These are phyloP conservation scores for Sinocyclocheilus grahami DNA, from an alignment of 2,113 vertebrate genomes.

Conservation along the genomic window DNA sequence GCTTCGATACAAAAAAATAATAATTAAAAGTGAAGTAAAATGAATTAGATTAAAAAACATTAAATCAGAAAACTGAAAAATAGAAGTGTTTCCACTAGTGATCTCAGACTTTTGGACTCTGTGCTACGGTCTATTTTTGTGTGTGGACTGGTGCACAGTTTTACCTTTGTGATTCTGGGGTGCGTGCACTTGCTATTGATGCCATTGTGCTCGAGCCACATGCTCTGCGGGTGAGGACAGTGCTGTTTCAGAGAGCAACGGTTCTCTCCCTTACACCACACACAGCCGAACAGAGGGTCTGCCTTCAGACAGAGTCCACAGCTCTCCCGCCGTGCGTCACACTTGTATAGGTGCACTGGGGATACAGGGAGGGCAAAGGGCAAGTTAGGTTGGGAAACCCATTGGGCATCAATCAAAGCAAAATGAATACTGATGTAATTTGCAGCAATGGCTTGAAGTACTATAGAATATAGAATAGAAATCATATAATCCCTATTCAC, in stretches of 20 bases:
- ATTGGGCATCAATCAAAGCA: background rate
- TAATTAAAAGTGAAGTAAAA: too few relatives aligned
- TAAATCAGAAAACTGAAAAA: too few relatives aligned
- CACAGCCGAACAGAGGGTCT: conserved; percentile 89
- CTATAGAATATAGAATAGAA: background rate
- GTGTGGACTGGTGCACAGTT: conserved; percentile 51
- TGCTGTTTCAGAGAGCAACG: conserved; percentile 94
- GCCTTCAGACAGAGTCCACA: conserved; percentile 97
- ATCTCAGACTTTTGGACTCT: too few relatives aligned
- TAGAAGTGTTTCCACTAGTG: too few relatives aligned
- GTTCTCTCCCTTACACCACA: conserved; percentile 91
- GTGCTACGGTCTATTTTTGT: background rate
- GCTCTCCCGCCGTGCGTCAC: conserved; percentile 91
- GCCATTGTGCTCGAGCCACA: conserved; percentile 89
- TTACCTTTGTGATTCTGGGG: conserved; percentile 95
- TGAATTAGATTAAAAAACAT: too few relatives aligned
- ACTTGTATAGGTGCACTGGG: conserved; percentile 96
- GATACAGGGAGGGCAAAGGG: conserved; percentile 14
- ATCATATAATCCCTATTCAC: background rate
- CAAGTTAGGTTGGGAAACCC: background rate
- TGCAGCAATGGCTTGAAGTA: background rate
- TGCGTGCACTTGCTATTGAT: conserved; percentile 94
- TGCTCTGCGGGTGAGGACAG: conserved; percentile 86
- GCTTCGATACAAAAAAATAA: background rate
- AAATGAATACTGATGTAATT: background rate